Percentiles rank a stretch among this genome's conserved stretches.
phyloP scores from a whole-genome alignment of 2,113 vertebrate species.

The Esox niger region DNA sequence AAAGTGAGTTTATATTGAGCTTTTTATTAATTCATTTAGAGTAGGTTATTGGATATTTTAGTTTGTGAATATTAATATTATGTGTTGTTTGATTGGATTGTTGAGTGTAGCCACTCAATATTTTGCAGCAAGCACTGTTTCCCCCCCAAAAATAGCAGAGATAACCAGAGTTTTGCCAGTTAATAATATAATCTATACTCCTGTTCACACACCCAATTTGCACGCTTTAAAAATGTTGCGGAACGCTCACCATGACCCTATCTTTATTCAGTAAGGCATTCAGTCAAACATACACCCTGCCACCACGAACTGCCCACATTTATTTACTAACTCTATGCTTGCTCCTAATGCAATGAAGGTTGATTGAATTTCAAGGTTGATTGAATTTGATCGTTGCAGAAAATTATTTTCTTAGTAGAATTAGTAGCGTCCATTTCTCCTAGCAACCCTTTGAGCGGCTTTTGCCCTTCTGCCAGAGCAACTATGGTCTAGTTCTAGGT shows the following conservation, averaged over 20 bases:
- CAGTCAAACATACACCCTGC: background rate
- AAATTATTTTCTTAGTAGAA: background rate
- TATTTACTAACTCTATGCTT: too few relatives aligned
- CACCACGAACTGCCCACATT: too few relatives aligned
- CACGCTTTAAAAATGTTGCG: background rate
- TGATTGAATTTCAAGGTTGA: too few relatives aligned
- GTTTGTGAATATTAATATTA: too few relatives aligned
- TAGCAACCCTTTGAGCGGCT: background rate
- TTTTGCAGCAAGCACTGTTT: background rate
- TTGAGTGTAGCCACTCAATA: background rate
- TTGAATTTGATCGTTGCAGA: background rate
- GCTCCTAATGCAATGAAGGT: too few relatives aligned
- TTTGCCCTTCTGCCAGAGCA: background rate
- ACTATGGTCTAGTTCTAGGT: background rate
- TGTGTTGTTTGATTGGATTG: background rate
- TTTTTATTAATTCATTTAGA: background rate
- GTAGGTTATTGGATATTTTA: too few relatives aligned
- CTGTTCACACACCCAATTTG: background rate
- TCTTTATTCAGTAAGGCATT: conserved; percentile 1
- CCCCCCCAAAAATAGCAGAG: background rate
- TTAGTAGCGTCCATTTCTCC: background rate
- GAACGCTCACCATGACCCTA: background rate
- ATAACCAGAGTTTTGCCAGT: background rate
- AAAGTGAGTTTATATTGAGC: conserved; percentile 76
- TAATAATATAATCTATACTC: background rate